These are phyloP conservation scores for Agrotis ipsilon DNA, from an alignment of 2,888 invertebrate genomes.

Conservation along the genomic window DNA sequence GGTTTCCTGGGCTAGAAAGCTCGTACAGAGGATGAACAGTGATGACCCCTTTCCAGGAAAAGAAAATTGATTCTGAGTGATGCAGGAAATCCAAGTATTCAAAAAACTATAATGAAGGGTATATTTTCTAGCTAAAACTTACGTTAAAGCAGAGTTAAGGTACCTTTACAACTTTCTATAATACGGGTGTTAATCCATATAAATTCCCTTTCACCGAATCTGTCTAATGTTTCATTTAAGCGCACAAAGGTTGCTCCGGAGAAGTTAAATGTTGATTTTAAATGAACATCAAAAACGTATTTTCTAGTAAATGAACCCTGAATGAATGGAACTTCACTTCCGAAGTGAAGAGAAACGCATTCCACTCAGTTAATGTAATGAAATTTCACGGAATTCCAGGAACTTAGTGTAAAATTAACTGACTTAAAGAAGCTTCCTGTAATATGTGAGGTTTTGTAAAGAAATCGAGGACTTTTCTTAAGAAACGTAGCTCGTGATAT, in stretches of 20 bases:
- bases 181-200: not conserved
- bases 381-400: constrained; percentile 83
- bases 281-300: constrained; percentile 68
- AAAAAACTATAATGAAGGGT: too few species aligned
- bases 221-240: constrained; percentile 2
- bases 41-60: too few species aligned
- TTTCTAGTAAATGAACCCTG: constrained; percentile 68
- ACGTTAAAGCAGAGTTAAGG: too few species aligned
- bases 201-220: constrained; percentile 16
- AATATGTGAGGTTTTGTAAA: constrained; percentile 81
- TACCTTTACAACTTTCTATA: not conserved
- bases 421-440: constrained; percentile 78
- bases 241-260: constrained; percentile 10
- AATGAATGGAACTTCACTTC: constrained; percentile 68
- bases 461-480: constrained; percentile 72
- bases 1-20: too few species aligned
- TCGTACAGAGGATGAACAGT: too few species aligned
- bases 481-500: constrained; percentile 49
- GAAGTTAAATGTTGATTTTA: constrained; percentile 59
- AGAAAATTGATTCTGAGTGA: too few species aligned
- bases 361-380: constrained; percentile 85
- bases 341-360: constrained; percentile 77
- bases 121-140: too few species aligned
- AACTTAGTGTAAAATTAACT: constrained; percentile 85
- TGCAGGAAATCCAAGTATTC: too few species aligned